Evolutionary conservation across 1,140 invertebrate species (phyloP), one percentile per base, ranked within the genome.

Genomic region (Sitodiplosis mosellana): DNA sequence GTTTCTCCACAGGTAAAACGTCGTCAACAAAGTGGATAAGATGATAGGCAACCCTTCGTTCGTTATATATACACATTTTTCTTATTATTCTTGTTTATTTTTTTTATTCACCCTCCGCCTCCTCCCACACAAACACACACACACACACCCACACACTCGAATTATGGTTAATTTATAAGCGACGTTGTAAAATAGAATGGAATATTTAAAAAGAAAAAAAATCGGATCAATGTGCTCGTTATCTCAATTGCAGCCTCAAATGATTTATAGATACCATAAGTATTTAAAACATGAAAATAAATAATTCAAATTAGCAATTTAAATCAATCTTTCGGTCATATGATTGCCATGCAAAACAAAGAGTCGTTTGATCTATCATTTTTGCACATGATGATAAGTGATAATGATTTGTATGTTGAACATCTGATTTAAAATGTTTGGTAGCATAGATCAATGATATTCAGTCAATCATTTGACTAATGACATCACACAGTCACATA

Each of bases 1-100:
- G 80, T 92, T 51, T 85, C 85, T 51, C 87, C 87, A 42, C 87
- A 92, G 82, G 89, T 92, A 75, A 74, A 74, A 48, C 56, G 55
- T 49, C 45, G 48, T 48, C 54, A 49, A 55, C 55, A 54, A 52
- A 56, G 47, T 58, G 57, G 52, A 51, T 49, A 49, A 51, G 49
- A 46, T 49, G 51, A 42, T 44, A 43, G 37, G 52, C 40, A 21
- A 50, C 18, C 46, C 44, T 45, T 48, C 36, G 47, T 47, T 49
- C 10, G 27, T 27, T 27, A 27, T 27, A 5, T 27, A 38, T 49
- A 45, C 27, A 49, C 46, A 51, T 46, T 54, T 46, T 49, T 52
- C 49, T 27, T 43, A 33, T 42, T n/a, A 52, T 46, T 36, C 38
- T 53, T 52, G 19, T 43, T 5, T 43, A 20, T 43, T 20, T 43